Evolutionary conservation across 2,888 invertebrate species (phyloP), one percentile per base, ranked within the genome.

Genomic region (Saturnia pavonia): DNA sequence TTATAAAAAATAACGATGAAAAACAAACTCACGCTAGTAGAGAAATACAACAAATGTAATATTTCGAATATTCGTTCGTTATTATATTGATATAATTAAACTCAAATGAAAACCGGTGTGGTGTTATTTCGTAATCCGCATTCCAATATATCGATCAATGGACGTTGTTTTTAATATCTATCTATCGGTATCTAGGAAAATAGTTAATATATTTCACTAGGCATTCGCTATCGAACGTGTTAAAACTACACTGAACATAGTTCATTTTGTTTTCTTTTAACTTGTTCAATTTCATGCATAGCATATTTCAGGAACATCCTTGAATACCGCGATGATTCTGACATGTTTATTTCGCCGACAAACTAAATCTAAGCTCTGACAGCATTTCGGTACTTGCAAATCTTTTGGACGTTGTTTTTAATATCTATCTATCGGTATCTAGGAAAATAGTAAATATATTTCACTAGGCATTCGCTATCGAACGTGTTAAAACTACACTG

Each of bases 251-350:
- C 82, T 87, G 89, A 91, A 90, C 89, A 88, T 89, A 90, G 88
- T 84, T 85, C 86, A 89, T 88, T 91, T 91, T 92, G 91, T 92
- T 92, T 92, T 91, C 91, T 91, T 90, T 91, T 88, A 91, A 92
- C 88, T 91, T 88, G 90, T 88, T 90, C 84, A 87, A 88, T 85
- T 90, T 87, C 87, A 14, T 14, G 25, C 1, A 60, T 14, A 89
- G 82, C 86, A 88, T 89, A 88, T 91, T 92, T 88, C 89, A 88
- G 85, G 85, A 88, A 88, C 85, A 88, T 92, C 89, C 89, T 88
- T 85, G 85, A 88, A 88, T 85, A 88, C 85, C 83, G 77, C 84
- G 81, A 76, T 83, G 80, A 76, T 78, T 86, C 87, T 90, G 91
- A 91, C 90, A 84, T 90, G 91, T 91, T 90, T 88, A 86, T 87